Conservation (phyloP, 1,140 invertebrate species). For the Sinella curviseta region DNA sequence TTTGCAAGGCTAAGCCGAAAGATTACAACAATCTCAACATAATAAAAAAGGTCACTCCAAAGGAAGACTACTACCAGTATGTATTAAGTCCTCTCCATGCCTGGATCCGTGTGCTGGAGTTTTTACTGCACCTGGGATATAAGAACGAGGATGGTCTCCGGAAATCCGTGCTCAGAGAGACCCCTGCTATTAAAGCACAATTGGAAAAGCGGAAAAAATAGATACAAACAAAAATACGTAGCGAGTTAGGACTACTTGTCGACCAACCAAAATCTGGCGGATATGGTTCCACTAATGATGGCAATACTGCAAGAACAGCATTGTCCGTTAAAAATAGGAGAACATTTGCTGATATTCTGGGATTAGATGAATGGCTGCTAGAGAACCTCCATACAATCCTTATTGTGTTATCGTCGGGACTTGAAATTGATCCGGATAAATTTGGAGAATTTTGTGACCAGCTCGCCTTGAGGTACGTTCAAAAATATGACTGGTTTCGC, state of each 20-base stretch:
- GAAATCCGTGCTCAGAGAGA: too few relatives aligned
- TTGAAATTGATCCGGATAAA: too few relatives aligned
- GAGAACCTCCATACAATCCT: conserved; percentile 29
- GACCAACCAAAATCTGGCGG: conserved; percentile 31
- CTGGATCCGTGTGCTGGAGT: too few relatives aligned
- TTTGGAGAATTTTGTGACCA: too few relatives aligned
- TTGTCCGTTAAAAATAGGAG: conserved; percentile 14
- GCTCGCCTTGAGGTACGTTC: background rate
- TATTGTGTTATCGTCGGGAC: conserved; percentile 24
- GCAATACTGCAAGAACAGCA: conserved; percentile 41
- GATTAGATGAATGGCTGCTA: conserved; percentile 24
- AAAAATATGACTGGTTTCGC: background rate
- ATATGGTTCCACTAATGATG: conserved; percentile 39
- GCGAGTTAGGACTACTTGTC: background rate
- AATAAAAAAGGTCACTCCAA: background rate
- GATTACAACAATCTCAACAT: background rate
- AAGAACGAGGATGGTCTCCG: background rate
- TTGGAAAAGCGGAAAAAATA: background rate
- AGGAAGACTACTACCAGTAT: background rate
- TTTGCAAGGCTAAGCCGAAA: too few relatives aligned
- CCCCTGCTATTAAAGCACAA: conserved; percentile 13
- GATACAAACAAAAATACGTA: background rate
- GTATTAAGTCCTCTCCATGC: conserved; percentile 39
- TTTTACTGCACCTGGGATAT: conserved; percentile 37
- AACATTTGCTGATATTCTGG: conserved; percentile 36